Evolutionary conservation across 2,797 vertebrate genomes (phyloP).

Genomic region (Sciurus vulgaris): DNA sequence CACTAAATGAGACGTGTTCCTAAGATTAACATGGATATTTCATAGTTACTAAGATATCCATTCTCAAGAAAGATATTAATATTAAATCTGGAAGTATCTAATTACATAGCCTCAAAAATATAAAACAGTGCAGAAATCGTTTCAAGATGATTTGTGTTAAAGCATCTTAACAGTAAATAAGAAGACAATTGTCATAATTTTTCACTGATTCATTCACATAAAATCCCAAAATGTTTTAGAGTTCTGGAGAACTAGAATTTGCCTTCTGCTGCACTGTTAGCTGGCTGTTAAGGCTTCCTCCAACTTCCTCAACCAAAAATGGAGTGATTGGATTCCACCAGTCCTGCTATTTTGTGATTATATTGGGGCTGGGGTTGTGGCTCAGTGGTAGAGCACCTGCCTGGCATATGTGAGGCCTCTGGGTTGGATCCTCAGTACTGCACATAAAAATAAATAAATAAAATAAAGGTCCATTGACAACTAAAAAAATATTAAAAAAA

Average conservation of each 20-base stretch:
- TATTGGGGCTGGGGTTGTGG: background rate
- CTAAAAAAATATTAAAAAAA: no score
- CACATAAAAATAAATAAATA: no score
- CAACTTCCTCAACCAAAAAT: background rate
- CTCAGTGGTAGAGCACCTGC: no score
- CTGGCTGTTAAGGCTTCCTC: background rate
- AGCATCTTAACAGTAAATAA: background rate
- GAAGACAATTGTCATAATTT: background rate
- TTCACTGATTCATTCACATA: background rate
- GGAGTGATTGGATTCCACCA: background rate
- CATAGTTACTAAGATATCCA: background rate
- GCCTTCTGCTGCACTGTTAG: background rate
- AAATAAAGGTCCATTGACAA: no score
- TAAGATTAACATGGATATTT: background rate
- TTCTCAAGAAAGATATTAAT: background rate
- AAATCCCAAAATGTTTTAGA: background rate
- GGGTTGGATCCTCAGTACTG: no score
- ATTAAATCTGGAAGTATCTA: background rate
- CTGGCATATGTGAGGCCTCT: no score
- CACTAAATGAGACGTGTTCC: background rate
- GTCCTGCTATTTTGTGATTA: background rate
- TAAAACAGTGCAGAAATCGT: background rate
- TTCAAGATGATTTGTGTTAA: background rate
- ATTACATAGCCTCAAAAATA: background rate
- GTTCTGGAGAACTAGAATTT: background rate